Evolutionary conservation across 2,797 vertebrate genomes (phyloP).

Genomic region (Arctocebus calabarensis): DNA sequence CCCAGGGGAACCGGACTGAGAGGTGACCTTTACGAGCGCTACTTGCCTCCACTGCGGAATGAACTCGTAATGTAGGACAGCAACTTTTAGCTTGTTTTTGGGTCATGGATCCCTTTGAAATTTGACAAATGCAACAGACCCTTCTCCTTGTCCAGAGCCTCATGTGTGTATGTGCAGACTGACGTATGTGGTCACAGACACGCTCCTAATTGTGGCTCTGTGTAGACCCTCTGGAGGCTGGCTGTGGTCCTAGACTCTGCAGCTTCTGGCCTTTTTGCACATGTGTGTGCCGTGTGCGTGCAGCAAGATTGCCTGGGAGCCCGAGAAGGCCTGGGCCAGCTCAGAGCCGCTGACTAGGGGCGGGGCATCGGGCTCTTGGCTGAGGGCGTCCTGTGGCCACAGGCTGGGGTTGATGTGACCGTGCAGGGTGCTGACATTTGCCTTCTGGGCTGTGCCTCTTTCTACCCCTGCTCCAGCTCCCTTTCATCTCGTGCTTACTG

Average conservation of each 20-base stretch:
- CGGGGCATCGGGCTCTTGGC: background rate
- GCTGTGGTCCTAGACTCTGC: accelerated
- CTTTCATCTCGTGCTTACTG: background rate
- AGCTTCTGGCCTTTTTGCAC: background rate
- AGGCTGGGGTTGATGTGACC: background rate
- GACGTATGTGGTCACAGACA: accelerated
- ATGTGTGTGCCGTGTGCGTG: accelerated
- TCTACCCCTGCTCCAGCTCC: no score
- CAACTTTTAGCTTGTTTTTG: background rate
- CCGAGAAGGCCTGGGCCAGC: background rate
- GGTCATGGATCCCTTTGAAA: background rate
- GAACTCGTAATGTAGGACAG: no score
- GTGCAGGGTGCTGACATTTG: background rate
- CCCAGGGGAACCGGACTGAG: background rate
- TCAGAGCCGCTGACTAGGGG: background rate
- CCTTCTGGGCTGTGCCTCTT: background rate
- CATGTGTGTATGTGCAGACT: accelerated
- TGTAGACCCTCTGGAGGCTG: background rate
- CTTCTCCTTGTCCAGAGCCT: background rate
- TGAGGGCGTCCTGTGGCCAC: background rate
- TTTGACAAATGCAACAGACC: background rate
- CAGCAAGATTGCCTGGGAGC: background rate
- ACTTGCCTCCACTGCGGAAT: background rate
- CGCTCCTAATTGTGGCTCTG: background rate
- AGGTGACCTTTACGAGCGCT: background rate